Percentiles rank a stretch among this genome's conserved stretches.
These are phyloP conservation scores for Melinaea menophilus DNA, from an alignment of 2,888 invertebrate species.

Conservation along the genomic window DNA sequence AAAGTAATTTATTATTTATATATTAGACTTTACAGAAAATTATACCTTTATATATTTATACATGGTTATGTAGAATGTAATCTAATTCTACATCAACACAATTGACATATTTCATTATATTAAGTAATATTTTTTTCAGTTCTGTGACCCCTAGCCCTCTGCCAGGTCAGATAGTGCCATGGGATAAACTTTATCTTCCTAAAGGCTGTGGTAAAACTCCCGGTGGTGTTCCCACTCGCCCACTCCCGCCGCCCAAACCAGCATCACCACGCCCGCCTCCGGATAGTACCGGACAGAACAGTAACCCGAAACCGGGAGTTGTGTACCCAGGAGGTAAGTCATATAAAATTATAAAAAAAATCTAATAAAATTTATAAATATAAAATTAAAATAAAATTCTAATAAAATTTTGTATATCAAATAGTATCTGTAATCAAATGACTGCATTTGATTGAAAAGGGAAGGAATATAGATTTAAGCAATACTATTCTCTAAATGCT, in stretches of 20 bases:
- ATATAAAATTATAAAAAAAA: neutral
- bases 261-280: constrained; percentile 44
- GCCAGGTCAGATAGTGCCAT: constrained; percentile 66
- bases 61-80: no score
- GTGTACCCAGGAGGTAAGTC: constrained; percentile 53
- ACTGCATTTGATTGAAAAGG: no score
- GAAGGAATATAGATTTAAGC: no score
- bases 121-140: constrained; percentile 23
- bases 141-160: constrained; percentile 30
- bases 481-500: no score
- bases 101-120: no score
- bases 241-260: constrained; percentile 52
- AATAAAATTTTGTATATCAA: no score
- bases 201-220: constrained; percentile 82
- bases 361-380: neutral
- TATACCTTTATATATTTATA: no score
- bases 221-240: constrained; percentile 63
- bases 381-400: constrained; percentile 27
- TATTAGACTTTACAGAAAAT: no score
- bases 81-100: no score
- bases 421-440: no score
- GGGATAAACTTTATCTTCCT: constrained; percentile 85
- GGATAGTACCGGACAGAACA: constrained; percentile 64
- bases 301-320: constrained; percentile 57
- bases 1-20: constrained; percentile 41